phyloP scores from a whole-genome alignment of 2,888 invertebrate genomes.

The Oasisia sp. region DNA sequence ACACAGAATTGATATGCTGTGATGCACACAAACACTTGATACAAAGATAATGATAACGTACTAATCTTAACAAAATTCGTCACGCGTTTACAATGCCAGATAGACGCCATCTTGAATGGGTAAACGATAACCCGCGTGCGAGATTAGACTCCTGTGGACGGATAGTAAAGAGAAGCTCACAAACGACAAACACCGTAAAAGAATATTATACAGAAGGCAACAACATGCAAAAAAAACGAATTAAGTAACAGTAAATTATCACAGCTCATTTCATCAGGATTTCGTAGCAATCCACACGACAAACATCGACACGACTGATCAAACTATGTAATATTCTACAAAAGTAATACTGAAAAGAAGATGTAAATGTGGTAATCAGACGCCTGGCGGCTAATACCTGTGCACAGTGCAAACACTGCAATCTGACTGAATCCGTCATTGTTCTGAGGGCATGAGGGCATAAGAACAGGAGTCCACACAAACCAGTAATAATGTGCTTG shows the following conservation, averaged over 20 bases:
- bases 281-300: neutral
- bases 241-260: constrained; percentile 13
- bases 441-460: neutral
- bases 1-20: neutral
- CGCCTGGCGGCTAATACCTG: neutral
- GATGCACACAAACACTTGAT: neutral
- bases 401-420: neutral
- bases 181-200: neutral
- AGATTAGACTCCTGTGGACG: neutral
- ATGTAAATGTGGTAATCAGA: neutral
- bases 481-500: neutral
- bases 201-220: neutral
- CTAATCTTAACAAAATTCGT: neutral
- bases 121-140: neutral
- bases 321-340: constrained; percentile 5
- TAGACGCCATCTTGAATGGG: neutral
- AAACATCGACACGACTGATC: neutral
- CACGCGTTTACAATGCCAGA: neutral
- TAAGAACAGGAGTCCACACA: neutral
- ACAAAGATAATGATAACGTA: neutral
- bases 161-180: neutral
- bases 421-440: neutral
- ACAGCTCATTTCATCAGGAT: neutral
- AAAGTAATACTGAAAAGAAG: constrained; percentile 14
- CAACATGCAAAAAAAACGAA: neutral